Base-by-base conservation (phyloP, 2,888 invertebrate genomes). In the Peribatodes rhomboidaria region DNA sequence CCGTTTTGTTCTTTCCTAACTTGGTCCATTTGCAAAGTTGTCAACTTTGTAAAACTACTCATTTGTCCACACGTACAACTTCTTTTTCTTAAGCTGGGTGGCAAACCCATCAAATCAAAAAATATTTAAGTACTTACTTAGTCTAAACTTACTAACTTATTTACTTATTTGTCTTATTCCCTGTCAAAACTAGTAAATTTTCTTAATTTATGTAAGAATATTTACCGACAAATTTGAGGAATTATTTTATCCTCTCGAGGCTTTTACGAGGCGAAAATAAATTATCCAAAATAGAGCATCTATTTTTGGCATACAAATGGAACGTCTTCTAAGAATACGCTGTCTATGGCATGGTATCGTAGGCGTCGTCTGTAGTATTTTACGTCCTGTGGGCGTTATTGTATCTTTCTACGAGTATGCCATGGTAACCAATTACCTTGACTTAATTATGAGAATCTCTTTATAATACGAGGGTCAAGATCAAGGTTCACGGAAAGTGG, bases 311-410 rank as follows among this genome's bases (percentile, higher is more conserved):
- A 16, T 16, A 31, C 16, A 31, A 31, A 49, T 49, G 14, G 16
- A 49, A 27, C 4, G 22, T 27, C 11, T 31, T 31, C 31, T 31
- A 16, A 31, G 16, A 49, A 49, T 7, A 49, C 31, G 31, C 22
- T 22, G n/a, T 1, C n/a, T 20, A 20, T 39, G 16, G 39, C 7
- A 20, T 44, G 46, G 16, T 42, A 2, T 41, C 37, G 56, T 47
- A 20, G 37, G 56, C 46, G 37, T 11, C 55, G 56, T 57, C 56
- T 57, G 27, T 47, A 35, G 47, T 56, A 7, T 8, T 44, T 22
- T 13, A 31, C 42, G 31, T 27, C 13, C 4, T 14, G 47, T 47
- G 9, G 47, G 22, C 14, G 37, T 22, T 16, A 22, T 46, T 37
- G 14, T 56, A 46, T 20, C 11, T n/a, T 27, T 47, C 14, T 47